These are phyloP conservation scores for Pempheris klunzingeri DNA, from an alignment of 2,797 vertebrate genomes.

Conservation along the genomic window DNA sequence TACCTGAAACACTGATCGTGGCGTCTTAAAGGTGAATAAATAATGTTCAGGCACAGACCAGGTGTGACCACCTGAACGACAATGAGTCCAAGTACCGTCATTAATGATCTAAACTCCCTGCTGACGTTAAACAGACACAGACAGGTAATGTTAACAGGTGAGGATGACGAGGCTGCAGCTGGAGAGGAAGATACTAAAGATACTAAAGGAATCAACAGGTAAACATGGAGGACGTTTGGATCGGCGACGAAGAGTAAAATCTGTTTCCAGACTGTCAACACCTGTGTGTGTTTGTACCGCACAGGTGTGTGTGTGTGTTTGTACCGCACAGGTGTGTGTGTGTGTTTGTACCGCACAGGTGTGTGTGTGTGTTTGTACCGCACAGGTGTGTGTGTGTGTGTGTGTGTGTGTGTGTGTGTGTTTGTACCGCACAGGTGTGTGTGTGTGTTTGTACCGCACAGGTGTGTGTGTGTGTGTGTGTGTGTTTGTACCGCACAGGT, in stretches of 20 bases:
- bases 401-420: background rate
- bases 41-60: too few species aligned
- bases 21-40: too few species aligned
- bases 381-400: background rate
- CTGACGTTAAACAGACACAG: too few species aligned
- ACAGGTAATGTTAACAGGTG: too few species aligned
- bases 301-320: background rate
- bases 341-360: background rate
- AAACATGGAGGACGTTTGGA: background rate
- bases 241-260: too few species aligned
- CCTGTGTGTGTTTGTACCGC: background rate
- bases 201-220: too few species aligned
- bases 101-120: too few species aligned
- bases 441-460: slow-evolving; percentile 72
- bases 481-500: background rate
- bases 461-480: slow-evolving; percentile 55
- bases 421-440: background rate
- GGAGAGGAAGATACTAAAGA: too few species aligned
- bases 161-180: too few species aligned
- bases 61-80: background rate
- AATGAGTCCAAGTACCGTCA: too few species aligned
- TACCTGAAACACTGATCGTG: too few species aligned
- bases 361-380: background rate
- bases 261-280: too few species aligned
- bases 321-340: background rate